Conservation (phyloP, 2,113 vertebrate species). For the Tringa solitaria region DNA sequence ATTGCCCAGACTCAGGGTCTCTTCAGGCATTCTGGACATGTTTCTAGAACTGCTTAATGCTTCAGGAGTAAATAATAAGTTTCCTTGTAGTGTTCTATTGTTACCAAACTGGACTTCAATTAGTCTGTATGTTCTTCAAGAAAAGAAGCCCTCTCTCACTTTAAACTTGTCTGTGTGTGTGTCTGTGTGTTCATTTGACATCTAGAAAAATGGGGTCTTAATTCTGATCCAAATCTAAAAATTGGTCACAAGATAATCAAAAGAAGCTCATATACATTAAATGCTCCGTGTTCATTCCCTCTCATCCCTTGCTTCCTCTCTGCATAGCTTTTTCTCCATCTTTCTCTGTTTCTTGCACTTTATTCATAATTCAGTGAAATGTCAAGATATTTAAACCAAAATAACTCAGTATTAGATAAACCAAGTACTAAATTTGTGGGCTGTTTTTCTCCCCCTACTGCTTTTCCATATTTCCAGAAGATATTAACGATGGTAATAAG, state of each 20-base stretch:
- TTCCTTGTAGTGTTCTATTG: not conserved
- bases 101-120: not conserved
- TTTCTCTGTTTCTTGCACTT: not conserved
- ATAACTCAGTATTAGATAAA: slow-evolving; percentile 9
- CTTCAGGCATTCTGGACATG: not conserved
- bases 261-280: not conserved
- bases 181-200: not conserved
- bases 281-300: not conserved
- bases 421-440: not conserved
- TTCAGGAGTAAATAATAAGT: not conserved
- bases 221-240: not conserved
- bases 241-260: not conserved
- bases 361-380: not conserved
- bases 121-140: not conserved
- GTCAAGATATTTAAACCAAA: slow-evolving; percentile 17
- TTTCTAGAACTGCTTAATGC: not conserved
- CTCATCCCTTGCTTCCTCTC: not conserved
- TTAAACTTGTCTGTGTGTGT: not conserved
- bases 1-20: not conserved
- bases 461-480: not conserved
- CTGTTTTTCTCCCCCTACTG: accelerated
- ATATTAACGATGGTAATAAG: not conserved
- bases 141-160: not conserved
- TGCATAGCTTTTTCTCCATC: not conserved
- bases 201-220: not conserved